These are phyloP conservation scores for Luidia sarsii DNA, from an alignment of 53 echinoderm and acorn worm genomes.

Conservation along the genomic window DNA sequence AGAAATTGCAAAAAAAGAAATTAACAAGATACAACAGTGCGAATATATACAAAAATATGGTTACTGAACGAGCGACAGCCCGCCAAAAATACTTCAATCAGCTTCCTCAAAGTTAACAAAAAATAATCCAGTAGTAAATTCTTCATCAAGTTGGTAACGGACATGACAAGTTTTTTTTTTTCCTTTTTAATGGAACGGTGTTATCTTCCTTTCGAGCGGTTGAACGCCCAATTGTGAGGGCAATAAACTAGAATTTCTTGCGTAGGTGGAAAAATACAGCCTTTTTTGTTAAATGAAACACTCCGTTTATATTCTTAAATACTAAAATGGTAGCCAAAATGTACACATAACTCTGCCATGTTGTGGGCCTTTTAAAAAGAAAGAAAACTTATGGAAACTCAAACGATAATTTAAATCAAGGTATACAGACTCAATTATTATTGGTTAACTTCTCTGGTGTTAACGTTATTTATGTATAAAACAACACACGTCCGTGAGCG, in stretches of 20 bases:
- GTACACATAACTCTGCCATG: constrained; percentile 68
- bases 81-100: constrained; percentile 18
- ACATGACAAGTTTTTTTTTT: too few species aligned
- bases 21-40: constrained; percentile 52
- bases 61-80: constrained; percentile 6
- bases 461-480: constrained; percentile 53
- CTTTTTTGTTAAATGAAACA: constrained; percentile 1
- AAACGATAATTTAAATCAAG: constrained; percentile 37
- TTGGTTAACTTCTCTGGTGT: constrained; percentile 27
- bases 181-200: too few species aligned
- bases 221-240: too few species aligned
- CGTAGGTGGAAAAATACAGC: constrained; percentile 25
- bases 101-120: constrained; percentile 12
- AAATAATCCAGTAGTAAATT: background rate
- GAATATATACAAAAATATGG: constrained; percentile 61
- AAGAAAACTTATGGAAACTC: constrained; percentile 7
- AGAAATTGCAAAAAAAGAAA: constrained; percentile 19
- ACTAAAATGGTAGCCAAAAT: constrained; percentile 71
- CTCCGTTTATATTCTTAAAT: constrained; percentile 8
- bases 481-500: constrained; percentile 45
- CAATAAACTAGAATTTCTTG: constrained; percentile 36
- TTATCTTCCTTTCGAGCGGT: too few species aligned
- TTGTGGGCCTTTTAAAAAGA: constrained; percentile 16
- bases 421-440: constrained; percentile 5
- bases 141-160: too few species aligned